phyloP scores from a whole-genome alignment of 1,140 invertebrate genomes.

The Metopolophium dirhodum region DNA sequence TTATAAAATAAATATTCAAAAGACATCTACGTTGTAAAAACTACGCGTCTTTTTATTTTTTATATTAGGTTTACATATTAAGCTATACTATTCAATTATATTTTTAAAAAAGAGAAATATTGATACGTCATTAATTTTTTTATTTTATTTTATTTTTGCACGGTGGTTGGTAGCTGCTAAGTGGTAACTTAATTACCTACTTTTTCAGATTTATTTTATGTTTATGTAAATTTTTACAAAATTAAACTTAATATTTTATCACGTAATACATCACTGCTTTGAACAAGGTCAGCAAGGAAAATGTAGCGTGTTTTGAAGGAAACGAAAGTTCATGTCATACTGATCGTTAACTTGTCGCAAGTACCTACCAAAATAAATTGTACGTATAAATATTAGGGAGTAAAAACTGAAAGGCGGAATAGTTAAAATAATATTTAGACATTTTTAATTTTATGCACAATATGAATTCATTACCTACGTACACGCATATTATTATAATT shows the following conservation, averaged over 20 bases:
- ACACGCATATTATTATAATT: not conserved
- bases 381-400: not conserved
- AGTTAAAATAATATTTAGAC: not conserved
- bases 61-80: too few species aligned
- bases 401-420: not conserved
- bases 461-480: not conserved
- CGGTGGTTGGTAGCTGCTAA: not conserved
- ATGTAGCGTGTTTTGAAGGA: constrained; percentile 13
- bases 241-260: constrained; percentile 15
- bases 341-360: constrained; percentile 3
- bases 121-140: not conserved
- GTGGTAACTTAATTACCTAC: not conserved
- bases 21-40: too few species aligned
- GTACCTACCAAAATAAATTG: not conserved
- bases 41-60: too few species aligned
- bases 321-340: not conserved
- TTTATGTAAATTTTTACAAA: constrained; percentile 29
- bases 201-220: not conserved
- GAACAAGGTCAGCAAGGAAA: not conserved
- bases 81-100: not conserved
- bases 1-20: too few species aligned
- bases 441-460: not conserved
- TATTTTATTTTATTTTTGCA: not conserved
- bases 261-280: not conserved
- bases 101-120: not conserved